These are phyloP conservation scores for Acanthornis magna DNA, from an alignment of 2,797 vertebrate genomes.

Conservation along the genomic window DNA sequence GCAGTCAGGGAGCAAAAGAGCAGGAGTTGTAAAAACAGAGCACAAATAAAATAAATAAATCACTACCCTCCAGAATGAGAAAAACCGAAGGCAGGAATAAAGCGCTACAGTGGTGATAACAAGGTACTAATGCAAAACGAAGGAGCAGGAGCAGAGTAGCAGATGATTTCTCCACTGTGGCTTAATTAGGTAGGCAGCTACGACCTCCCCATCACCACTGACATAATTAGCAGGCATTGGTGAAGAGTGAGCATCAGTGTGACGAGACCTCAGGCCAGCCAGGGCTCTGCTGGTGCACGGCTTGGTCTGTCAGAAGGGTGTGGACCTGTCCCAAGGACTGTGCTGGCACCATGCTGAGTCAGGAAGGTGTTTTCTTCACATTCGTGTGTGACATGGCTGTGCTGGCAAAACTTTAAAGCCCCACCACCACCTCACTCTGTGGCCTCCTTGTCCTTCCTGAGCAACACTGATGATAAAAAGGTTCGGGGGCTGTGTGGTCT, in stretches of 20 bases:
- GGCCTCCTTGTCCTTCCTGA: background rate
- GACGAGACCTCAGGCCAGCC: background rate
- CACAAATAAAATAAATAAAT: background rate
- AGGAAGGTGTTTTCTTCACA: background rate
- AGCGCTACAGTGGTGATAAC: background rate
- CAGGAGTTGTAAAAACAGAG: background rate
- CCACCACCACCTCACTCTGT: background rate
- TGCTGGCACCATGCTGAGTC: background rate
- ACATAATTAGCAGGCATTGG: background rate
- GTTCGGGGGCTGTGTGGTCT: background rate
- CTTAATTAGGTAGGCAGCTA: slow-evolving; percentile 15
- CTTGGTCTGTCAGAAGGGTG: background rate
- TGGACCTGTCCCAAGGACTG: background rate
- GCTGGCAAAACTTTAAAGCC: background rate
- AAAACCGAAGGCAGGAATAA: background rate
- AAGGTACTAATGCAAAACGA: background rate
- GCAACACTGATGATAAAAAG: fast-evolving
- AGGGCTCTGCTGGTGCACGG: background rate
- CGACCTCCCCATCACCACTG: background rate
- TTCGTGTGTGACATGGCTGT: background rate
- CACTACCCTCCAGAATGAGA: background rate
- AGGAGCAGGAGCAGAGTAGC: background rate
- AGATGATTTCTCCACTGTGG: background rate
- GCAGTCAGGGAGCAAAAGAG: background rate
- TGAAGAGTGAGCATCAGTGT: background rate